Percentiles rank a stretch among this genome's conserved stretches.
These are phyloP conservation scores for Meghimatium bilineatum DNA, from an alignment of 2,888 invertebrate species.

Conservation along the genomic window DNA sequence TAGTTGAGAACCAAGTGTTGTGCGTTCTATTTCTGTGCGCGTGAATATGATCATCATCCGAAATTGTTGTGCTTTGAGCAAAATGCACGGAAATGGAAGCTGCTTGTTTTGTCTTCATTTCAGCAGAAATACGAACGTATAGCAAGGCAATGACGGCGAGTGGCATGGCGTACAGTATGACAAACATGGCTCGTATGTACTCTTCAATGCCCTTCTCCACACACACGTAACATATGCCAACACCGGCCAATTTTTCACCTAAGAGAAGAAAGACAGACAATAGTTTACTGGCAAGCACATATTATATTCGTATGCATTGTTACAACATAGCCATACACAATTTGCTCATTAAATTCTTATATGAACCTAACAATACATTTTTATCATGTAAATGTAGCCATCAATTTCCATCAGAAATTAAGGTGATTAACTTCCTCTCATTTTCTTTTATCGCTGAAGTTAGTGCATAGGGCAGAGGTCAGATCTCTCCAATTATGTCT, in stretches of 20 bases:
- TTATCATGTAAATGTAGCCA: too few species aligned
- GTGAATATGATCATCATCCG: slow-evolving; percentile 5
- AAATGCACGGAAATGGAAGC: slow-evolving; percentile 64
- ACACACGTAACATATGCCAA: slow-evolving; percentile 73
- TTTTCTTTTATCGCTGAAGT: too few species aligned
- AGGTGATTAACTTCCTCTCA: too few species aligned
- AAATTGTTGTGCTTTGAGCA: slow-evolving; percentile 29
- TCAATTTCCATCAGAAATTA: too few species aligned
- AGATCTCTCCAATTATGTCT: too few species aligned
- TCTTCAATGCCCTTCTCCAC: slow-evolving; percentile 70
- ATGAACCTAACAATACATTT: too few species aligned
- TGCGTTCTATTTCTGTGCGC: slow-evolving; percentile 9
- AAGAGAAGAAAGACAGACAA: background rate
- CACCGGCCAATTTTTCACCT: slow-evolving; percentile 62
- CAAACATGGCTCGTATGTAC: slow-evolving; percentile 75
- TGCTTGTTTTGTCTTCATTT: slow-evolving; percentile 77
- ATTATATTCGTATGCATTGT: too few species aligned
- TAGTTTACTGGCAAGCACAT: background rate
- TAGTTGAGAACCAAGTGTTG: slow-evolving; percentile 31
- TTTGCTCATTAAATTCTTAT: too few species aligned
- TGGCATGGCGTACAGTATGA: slow-evolving; percentile 80
- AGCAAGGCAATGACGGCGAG: slow-evolving; percentile 82
- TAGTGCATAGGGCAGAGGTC: too few species aligned
- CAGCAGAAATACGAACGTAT: slow-evolving; percentile 83
- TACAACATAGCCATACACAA: too few species aligned